These are phyloP conservation scores for Streblospio benedicti DNA, from an alignment of 1,140 invertebrate genomes.

Conservation along the genomic window DNA sequence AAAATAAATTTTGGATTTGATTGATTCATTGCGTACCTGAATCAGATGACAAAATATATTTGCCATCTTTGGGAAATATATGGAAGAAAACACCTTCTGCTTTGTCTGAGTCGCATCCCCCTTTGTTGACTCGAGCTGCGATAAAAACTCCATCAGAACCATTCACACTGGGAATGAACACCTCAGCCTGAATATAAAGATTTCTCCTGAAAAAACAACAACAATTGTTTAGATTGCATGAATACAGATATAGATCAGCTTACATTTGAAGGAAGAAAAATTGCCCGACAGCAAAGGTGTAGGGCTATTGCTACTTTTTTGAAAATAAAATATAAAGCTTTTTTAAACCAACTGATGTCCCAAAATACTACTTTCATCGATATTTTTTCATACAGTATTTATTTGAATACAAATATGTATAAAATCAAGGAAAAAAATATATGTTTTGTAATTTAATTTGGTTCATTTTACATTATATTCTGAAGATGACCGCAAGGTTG, in stretches of 20 bases:
- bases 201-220: background rate
- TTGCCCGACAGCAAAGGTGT: too few species aligned
- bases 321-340: background rate
- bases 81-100: slow-evolving; percentile 19
- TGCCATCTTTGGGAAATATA: background rate
- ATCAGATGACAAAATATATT: slow-evolving; percentile 8
- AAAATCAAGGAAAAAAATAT: too few species aligned
- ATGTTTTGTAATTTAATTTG: too few species aligned
- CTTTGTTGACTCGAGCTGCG: slow-evolving; percentile 25
- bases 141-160: slow-evolving; percentile 34
- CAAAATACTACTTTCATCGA: background rate
- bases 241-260: background rate
- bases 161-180: slow-evolving; percentile 25
- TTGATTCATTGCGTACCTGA: slow-evolving; percentile 1
- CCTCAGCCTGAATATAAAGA: slow-evolving; percentile 25
- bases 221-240: background rate
- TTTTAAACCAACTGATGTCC: background rate
- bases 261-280: too few species aligned
- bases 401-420: too few species aligned
- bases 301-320: too few species aligned
- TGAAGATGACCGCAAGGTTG: too few species aligned
- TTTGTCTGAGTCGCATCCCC: slow-evolving; percentile 13
- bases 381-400: too few species aligned
- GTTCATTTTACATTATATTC: too few species aligned
- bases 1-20: background rate